These are phyloP conservation scores for Otus scops DNA, from an alignment of 2,797 vertebrate species.

Conservation along the genomic window DNA sequence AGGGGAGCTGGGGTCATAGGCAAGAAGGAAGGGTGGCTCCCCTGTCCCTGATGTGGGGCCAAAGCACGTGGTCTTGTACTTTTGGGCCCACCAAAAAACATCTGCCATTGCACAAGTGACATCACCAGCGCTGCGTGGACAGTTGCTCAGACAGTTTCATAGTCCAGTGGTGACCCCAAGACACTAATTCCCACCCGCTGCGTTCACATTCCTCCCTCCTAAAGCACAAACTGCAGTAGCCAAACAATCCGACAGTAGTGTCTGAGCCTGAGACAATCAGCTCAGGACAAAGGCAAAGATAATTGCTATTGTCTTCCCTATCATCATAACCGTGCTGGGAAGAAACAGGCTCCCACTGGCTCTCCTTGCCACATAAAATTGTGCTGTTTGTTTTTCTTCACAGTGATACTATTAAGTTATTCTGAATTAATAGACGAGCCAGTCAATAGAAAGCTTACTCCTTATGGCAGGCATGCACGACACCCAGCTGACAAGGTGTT, in stretches of 20 bases:
- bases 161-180: neutral
- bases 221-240: neutral
- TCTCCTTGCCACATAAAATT: neutral
- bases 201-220: neutral
- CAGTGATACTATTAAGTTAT: neutral
- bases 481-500: slow-evolving; percentile 16
- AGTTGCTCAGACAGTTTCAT: neutral
- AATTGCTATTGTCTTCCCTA: neutral
- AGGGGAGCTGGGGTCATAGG: neutral
- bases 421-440: neutral
- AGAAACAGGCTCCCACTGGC: neutral
- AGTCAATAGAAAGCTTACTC: neutral
- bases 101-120: rapidly evolving
- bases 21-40: neutral
- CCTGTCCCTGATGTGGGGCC: neutral
- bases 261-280: neutral
- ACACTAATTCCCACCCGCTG: neutral
- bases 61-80: rapidly evolving
- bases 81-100: neutral
- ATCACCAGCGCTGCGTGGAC: neutral
- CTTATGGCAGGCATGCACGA: neutral
- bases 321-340: neutral
- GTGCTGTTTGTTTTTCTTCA: neutral
- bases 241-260: neutral
- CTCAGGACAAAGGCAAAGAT: neutral